phyloP scores from a whole-genome alignment of 2,797 vertebrate species.

The Arctocebus calabarensis region DNA sequence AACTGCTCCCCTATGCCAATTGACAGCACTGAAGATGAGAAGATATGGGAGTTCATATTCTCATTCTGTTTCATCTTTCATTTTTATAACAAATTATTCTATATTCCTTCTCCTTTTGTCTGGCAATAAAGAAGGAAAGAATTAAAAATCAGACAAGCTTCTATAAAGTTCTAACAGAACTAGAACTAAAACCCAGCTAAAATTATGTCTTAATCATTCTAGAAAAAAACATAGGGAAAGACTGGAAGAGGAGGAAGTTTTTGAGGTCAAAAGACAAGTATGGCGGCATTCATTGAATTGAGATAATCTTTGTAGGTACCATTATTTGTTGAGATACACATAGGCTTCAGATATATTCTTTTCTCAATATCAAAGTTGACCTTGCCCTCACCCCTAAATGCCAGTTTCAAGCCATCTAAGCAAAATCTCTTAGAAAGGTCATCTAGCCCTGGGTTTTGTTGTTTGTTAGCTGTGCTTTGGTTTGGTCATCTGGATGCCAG shows the following conservation, averaged over 20 bases:
- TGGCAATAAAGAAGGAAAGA: conserved; percentile 49
- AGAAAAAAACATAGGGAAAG: not conserved
- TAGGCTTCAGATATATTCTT: not conserved
- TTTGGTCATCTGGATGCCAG: not conserved
- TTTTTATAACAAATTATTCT: conserved; percentile 68
- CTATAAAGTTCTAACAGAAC: conserved; percentile 32
- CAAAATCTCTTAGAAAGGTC: conserved; percentile 7
- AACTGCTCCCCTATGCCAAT: conserved; percentile 6
- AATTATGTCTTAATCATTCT: conserved; percentile 25
- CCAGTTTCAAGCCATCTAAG: not conserved
- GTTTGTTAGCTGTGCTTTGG: not conserved
- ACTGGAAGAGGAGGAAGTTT: not conserved
- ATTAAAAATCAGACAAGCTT: conserved; percentile 53
- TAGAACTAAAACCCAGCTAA: conserved; percentile 44
- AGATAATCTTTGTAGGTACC: not conserved
- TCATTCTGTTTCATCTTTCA: conserved; percentile 62
- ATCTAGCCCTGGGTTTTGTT: not conserved
- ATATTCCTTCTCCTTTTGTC: conserved; percentile 52
- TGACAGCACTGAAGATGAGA: conserved; percentile 41
- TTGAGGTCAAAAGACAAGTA: conserved; percentile 21
- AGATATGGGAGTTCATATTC: conserved; percentile 15
- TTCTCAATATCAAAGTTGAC: not conserved
- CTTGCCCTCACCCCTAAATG: not conserved
- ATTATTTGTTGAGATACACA: not conserved
- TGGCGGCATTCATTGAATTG: not conserved